A percentile compares a stretch with the other conserved stretches of the same genome.
phyloP scores from a whole-genome alignment of 2,888 invertebrate genomes.

The Phania funesta region DNA sequence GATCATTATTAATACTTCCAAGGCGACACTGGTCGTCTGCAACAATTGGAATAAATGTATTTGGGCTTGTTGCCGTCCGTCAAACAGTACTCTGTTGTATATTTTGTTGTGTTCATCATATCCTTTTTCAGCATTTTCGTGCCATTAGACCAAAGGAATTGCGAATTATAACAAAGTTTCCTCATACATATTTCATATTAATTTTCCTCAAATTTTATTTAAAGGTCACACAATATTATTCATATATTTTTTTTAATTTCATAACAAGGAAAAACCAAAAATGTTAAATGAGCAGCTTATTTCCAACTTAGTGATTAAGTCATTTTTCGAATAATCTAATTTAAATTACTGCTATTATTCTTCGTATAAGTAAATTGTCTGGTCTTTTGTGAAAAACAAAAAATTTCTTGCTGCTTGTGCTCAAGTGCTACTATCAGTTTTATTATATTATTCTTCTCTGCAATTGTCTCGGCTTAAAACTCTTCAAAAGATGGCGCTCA shows the following conservation, averaged over 20 bases:
- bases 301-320: constrained; percentile 58
- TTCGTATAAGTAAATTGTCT: constrained; percentile 23
- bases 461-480: constrained; percentile 53
- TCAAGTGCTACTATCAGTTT: constrained; percentile 35
- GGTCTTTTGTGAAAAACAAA: neutral
- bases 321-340: constrained; percentile 57
- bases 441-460: neutral
- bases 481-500: constrained; percentile 62
- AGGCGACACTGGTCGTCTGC: no score
- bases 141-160: no score
- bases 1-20: no score
- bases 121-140: no score
- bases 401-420: neutral
- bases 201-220: no score
- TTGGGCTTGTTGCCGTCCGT: no score
- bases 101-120: no score
- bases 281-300: constrained; percentile 52
- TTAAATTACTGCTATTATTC: constrained; percentile 49
- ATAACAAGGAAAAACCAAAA: constrained; percentile 11
- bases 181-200: no score
- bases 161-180: no score
- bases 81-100: no score
- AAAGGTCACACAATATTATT: constrained; percentile 8
- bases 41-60: no score
- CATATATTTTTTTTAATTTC: constrained; percentile 24